These are phyloP conservation scores for Agrotis ipsilon DNA, from an alignment of 2,888 invertebrate species.

Conservation along the genomic window DNA sequence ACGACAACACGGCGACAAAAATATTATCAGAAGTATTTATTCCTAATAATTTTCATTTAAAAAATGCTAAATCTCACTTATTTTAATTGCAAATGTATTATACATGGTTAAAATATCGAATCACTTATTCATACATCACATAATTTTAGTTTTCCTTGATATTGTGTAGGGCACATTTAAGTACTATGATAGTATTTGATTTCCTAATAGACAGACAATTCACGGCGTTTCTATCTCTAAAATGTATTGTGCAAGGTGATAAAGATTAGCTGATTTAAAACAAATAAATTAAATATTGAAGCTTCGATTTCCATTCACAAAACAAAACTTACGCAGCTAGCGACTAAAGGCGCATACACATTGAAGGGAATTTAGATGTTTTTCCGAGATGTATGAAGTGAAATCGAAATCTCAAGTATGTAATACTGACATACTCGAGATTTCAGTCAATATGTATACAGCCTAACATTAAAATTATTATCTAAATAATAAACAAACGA, in stretches of 20 bases:
- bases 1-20: slow-evolving; percentile 33
- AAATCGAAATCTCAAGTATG: neutral
- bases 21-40: slow-evolving; percentile 37
- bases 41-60: slow-evolving; percentile 41
- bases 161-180: slow-evolving; percentile 55
- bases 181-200: slow-evolving; percentile 55
- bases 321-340: slow-evolving; percentile 60
- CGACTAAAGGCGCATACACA: slow-evolving; percentile 66
- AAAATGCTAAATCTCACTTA: slow-evolving; percentile 63
- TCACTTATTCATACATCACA: slow-evolving; percentile 56
- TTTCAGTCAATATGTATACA: slow-evolving; percentile 60
- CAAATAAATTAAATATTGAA: slow-evolving; percentile 55
- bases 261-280: slow-evolving; percentile 48
- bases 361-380: slow-evolving; percentile 34
- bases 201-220: slow-evolving; percentile 36
- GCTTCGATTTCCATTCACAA: slow-evolving; percentile 48
- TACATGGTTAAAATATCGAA: slow-evolving; percentile 41
- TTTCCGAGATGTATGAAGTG: slow-evolving; percentile 16
- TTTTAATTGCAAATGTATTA: slow-evolving; percentile 44
- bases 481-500: slow-evolving; percentile 61
- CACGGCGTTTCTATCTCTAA: slow-evolving; percentile 40
- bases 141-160: slow-evolving; percentile 52
- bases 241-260: slow-evolving; percentile 61
- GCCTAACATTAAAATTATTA: slow-evolving; percentile 58
- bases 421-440: slow-evolving; percentile 12